Percentiles rank a stretch among this genome's conserved stretches.
Evolutionary conservation across 2,113 vertebrate species (phyloP).

Genomic region (Vireo altiloquus): DNA sequence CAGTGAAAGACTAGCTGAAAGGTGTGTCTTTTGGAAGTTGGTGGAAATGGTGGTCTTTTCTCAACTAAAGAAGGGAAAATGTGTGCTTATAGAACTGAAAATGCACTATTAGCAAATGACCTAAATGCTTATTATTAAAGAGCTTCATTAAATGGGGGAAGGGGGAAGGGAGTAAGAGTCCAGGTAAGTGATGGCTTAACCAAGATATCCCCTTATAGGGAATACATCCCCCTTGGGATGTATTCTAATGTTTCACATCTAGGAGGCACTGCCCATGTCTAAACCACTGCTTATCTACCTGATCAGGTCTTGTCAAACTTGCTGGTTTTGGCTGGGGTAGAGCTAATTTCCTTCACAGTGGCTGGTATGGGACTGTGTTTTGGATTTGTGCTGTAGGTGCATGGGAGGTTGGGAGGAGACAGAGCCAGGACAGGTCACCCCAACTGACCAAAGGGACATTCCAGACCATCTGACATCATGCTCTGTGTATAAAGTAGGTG

Average conservation of each 20-base stretch:
- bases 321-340: neutral
- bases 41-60: neutral
- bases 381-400: neutral
- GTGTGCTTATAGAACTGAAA: neutral
- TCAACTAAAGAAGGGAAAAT: neutral
- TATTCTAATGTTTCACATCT: neutral
- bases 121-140: neutral
- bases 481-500: neutral
- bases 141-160: neutral
- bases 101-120: neutral
- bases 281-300: neutral
- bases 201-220: neutral
- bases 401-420: accelerated
- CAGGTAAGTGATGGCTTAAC: neutral
- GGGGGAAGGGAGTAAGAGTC: neutral
- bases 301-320: neutral
- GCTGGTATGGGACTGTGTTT: accelerated
- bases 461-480: neutral
- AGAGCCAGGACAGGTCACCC: neutral
- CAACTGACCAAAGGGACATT: neutral
- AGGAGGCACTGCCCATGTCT: neutral
- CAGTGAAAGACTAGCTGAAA: neutral
- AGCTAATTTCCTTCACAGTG: neutral
- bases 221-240: too few species aligned
- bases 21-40: neutral